Evolutionary conservation across 2,113 vertebrate genomes (phyloP).

Genomic region (Bettongia penicillata): DNA sequence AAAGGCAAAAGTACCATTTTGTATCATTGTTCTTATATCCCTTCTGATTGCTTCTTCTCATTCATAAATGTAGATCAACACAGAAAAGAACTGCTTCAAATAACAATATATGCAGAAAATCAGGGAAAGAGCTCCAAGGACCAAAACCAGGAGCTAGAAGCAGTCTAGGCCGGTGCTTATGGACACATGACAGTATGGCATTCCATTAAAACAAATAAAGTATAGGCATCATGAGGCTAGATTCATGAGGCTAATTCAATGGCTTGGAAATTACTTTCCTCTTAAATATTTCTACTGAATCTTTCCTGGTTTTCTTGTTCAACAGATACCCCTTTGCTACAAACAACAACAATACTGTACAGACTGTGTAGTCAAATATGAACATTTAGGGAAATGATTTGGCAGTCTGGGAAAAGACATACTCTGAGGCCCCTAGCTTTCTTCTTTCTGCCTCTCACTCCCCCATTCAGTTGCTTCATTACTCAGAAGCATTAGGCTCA

Average conservation of each 20-base stretch:
- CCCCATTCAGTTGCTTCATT: neutral
- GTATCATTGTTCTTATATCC: neutral
- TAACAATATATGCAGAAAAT: neutral
- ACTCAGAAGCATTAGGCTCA: accelerated
- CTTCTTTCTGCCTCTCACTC: neutral
- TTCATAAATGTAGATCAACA: slow-evolving; percentile 15
- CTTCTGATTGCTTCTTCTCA: slow-evolving; percentile 7
- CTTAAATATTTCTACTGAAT: neutral
- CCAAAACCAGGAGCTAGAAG: neutral
- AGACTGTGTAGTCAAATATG: neutral
- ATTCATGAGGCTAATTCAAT: neutral
- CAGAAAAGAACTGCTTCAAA: neutral
- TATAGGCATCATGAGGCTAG: neutral
- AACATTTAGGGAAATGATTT: neutral
- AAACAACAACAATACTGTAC: neutral
- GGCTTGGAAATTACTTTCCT: neutral
- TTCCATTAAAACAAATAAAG: neutral
- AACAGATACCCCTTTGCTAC: neutral
- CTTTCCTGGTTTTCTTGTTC: neutral
- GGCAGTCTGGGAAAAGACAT: neutral
- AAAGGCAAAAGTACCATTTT: neutral
- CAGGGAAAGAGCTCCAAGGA: slow-evolving; percentile 21
- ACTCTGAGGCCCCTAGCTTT: neutral
- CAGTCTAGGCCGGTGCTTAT: neutral
- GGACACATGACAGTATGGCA: neutral